phyloP scores from a whole-genome alignment of 2,888 invertebrate genomes.

The Dicyrtomina minuta region DNA sequence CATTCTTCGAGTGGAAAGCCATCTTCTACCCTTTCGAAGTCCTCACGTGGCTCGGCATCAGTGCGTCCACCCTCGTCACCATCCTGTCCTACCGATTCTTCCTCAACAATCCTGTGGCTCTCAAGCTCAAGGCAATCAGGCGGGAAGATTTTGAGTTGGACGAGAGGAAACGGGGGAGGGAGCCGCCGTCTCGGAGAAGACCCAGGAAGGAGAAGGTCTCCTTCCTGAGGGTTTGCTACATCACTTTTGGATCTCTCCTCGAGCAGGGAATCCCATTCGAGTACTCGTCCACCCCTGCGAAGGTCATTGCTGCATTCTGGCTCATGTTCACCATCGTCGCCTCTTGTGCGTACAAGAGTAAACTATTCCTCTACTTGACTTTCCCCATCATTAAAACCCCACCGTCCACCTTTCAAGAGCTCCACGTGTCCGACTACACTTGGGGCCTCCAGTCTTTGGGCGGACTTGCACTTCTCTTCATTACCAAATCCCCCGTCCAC shows the following conservation, averaged over 20 bases:
- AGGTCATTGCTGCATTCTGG: constrained; percentile 48
- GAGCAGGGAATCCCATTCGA: constrained; percentile 49
- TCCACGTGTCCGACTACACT: constrained; percentile 39
- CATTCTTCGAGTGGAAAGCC: constrained; percentile 50
- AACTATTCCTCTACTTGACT: constrained; percentile 51
- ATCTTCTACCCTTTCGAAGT: constrained; percentile 49
- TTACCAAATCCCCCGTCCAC: constrained; percentile 48
- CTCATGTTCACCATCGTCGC: constrained; percentile 45
- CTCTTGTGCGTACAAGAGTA: constrained; percentile 46
- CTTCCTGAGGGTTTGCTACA: constrained; percentile 40
- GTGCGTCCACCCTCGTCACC: constrained; percentile 31
- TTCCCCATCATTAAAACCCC: constrained; percentile 47
- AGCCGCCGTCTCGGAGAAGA: not conserved
- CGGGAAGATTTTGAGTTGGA: no score
- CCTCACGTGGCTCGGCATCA: constrained; percentile 42
- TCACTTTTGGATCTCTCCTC: constrained; percentile 46
- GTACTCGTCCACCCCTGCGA: constrained; percentile 36
- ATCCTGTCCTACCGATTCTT: constrained; percentile 40
- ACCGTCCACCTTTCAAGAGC: constrained; percentile 45
- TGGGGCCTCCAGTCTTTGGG: constrained; percentile 50
- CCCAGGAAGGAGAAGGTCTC: constrained; percentile 34
- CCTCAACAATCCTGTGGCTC: constrained; percentile 37
- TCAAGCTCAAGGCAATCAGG: constrained; percentile 24
- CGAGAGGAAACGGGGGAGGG: not conserved
- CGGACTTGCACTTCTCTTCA: constrained; percentile 47